A percentile compares a stretch with the other conserved stretches of the same genome.
Conservation (phyloP, 2,888 invertebrate species). For the Coelinius sp. region DNA sequence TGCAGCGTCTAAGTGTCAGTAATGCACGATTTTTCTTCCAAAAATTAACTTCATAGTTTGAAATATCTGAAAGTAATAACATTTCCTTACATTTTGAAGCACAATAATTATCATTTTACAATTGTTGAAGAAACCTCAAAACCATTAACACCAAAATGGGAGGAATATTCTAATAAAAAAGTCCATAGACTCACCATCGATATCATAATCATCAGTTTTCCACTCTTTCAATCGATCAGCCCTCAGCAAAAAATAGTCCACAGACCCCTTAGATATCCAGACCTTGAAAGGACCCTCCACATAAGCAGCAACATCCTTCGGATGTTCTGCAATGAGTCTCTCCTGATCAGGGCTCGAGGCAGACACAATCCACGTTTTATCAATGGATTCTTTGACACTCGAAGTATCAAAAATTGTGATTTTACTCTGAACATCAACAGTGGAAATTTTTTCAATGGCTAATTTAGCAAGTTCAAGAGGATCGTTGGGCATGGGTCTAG, state of each 20-base stretch:
- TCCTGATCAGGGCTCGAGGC: slow-evolving; percentile 86
- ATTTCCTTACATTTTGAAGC: no score
- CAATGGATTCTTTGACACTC: slow-evolving; percentile 72
- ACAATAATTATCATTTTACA: no score
- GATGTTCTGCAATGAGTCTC: slow-evolving; percentile 78
- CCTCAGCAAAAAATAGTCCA: slow-evolving; percentile 87
- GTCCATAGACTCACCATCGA: slow-evolving; percentile 76
- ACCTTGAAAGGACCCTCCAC: slow-evolving; percentile 89
- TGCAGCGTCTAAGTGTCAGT: slow-evolving; percentile 74
- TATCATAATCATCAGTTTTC: slow-evolving; percentile 66
- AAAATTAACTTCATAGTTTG: slow-evolving; percentile 76
- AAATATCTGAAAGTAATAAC: slow-evolving; percentile 77
- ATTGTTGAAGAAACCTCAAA: not conserved
- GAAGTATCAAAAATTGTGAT: slow-evolving; percentile 78
- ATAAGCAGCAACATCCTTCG: slow-evolving; percentile 74
- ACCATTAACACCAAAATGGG: slow-evolving; percentile 29
- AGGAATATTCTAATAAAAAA: no score
- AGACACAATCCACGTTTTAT: slow-evolving; percentile 94
- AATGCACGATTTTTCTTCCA: slow-evolving; percentile 71
- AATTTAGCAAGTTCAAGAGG: slow-evolving; percentile 83
- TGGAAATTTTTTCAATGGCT: slow-evolving; percentile 87
- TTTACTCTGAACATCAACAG: slow-evolving; percentile 82
- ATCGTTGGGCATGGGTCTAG: slow-evolving; percentile 83
- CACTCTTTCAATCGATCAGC: slow-evolving; percentile 74
- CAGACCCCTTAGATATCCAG: slow-evolving; percentile 81